These are phyloP conservation scores for Cheilosia vulpina DNA, from an alignment of 2,888 invertebrate genomes.

Conservation along the genomic window DNA sequence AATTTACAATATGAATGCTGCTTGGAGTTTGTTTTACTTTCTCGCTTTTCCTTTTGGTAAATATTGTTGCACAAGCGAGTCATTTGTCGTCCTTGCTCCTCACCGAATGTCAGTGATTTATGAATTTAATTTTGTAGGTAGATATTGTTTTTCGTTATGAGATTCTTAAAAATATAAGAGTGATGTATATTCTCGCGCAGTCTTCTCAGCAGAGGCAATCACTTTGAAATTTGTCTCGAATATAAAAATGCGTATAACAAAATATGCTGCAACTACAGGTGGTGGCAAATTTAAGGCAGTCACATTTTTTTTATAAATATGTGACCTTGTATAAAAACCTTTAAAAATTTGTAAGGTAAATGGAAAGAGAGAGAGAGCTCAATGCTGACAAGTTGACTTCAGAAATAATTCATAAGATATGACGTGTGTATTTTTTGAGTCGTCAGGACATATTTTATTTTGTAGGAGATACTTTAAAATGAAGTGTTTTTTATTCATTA, in stretches of 20 bases:
- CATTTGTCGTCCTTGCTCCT: constrained; percentile 24
- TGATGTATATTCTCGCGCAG: constrained; percentile 48
- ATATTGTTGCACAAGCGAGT: constrained; percentile 24
- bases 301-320: no score
- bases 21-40: constrained; percentile 11
- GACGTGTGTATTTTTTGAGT: no score
- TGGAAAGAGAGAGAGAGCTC: no score
- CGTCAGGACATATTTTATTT: no score
- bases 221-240: constrained; percentile 9
- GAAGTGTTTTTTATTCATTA: no score
- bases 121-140: constrained; percentile 62
- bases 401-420: no score
- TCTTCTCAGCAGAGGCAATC: constrained; percentile 30
- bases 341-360: no score
- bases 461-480: no score
- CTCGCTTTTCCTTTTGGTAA: constrained; percentile 4
- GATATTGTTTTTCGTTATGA: constrained; percentile 38
- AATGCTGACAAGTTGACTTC: no score
- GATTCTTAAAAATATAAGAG: constrained; percentile 13
- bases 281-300: no score
- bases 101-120: constrained; percentile 56
- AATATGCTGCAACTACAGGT: not conserved
- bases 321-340: no score
- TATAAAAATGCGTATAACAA: not conserved
- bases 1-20: constrained; percentile 58